Percentiles rank a stretch among this genome's conserved stretches.
These are phyloP conservation scores for Ochropacha duplaris DNA, from an alignment of 2,888 invertebrate species.

Conservation along the genomic window DNA sequence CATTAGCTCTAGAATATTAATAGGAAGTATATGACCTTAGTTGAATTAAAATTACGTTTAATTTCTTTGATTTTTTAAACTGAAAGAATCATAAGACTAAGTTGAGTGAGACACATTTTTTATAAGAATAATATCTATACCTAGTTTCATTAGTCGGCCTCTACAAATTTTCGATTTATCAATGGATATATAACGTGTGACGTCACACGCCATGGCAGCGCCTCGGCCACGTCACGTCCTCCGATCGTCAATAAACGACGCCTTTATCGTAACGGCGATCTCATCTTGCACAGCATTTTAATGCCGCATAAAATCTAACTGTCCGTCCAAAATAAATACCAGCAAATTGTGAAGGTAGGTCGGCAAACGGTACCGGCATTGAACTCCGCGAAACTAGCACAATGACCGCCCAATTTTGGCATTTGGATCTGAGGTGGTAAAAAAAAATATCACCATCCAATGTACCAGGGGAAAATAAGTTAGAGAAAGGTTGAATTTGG, in stretches of 20 bases:
- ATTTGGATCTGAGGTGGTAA: conserved; percentile 55
- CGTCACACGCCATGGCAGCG: conserved; percentile 19
- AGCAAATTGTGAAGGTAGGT: conserved; percentile 78
- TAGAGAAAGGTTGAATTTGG: conserved; percentile 67
- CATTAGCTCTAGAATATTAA: no score
- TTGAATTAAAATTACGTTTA: no score
- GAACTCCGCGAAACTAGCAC: conserved; percentile 65
- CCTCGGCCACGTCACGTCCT: conserved; percentile 32
- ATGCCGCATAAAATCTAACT: conserved; percentile 75
- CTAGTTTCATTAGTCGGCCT: neutral
- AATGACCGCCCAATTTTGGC: conserved; percentile 64
- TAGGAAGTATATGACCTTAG: no score
- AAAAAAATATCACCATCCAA: conserved; percentile 56
- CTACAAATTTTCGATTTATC: neutral
- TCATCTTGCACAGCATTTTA: conserved; percentile 69
- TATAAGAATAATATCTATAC: no score
- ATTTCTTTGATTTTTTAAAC: neutral
- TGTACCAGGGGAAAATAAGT: conserved; percentile 73
- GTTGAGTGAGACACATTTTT: no score
- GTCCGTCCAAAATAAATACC: conserved; percentile 70
- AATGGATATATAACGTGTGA: neutral
- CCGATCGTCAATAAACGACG: conserved; percentile 35
- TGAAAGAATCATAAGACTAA: neutral
- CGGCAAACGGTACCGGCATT: conserved; percentile 75
- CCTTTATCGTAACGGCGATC: conserved; percentile 58